Conservation (phyloP, 2,888 invertebrate genomes). For the Heliconius ethilla region DNA sequence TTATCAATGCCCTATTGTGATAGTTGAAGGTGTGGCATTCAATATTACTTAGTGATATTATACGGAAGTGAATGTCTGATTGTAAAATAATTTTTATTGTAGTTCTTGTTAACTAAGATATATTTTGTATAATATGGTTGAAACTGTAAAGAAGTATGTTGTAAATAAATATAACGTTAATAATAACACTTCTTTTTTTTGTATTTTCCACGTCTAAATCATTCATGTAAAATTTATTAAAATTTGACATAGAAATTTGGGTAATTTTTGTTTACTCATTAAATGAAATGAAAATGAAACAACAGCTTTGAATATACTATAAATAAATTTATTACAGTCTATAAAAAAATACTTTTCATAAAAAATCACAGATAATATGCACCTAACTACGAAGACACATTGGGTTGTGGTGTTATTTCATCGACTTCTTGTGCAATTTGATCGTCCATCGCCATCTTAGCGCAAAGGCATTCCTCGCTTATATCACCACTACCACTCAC, state of each 20-base stretch:
- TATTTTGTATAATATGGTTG: slow-evolving; percentile 82
- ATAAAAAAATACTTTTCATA: slow-evolving; percentile 14
- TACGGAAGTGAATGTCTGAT: slow-evolving; percentile 73
- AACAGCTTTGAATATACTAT: not conserved
- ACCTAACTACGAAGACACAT: slow-evolving; percentile 28
- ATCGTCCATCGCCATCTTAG: slow-evolving; percentile 68
- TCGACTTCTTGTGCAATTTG: slow-evolving; percentile 70
- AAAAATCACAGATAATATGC: slow-evolving; percentile 34
- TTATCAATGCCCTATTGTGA: slow-evolving; percentile 69
- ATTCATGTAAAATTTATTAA: not conserved
- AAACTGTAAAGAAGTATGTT: slow-evolving; percentile 80
- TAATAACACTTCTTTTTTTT: slow-evolving; percentile 50
- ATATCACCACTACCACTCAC: slow-evolving; percentile 68
- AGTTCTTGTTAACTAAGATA: slow-evolving; percentile 77
- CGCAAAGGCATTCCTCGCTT: slow-evolving; percentile 71
- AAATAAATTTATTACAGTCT: slow-evolving; percentile 7
- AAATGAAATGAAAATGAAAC: not conserved
- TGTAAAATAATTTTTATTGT: slow-evolving; percentile 74
- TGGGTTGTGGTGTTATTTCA: slow-evolving; percentile 69
- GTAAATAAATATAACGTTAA: slow-evolving; percentile 81
- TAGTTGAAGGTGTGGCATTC: slow-evolving; percentile 67
- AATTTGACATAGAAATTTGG: no score
- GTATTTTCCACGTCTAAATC: not conserved
- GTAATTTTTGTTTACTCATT: not conserved
- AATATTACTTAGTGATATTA: slow-evolving; percentile 67